phyloP scores from a whole-genome alignment of 2,113 vertebrate species.

The Burhinus oedicnemus region DNA sequence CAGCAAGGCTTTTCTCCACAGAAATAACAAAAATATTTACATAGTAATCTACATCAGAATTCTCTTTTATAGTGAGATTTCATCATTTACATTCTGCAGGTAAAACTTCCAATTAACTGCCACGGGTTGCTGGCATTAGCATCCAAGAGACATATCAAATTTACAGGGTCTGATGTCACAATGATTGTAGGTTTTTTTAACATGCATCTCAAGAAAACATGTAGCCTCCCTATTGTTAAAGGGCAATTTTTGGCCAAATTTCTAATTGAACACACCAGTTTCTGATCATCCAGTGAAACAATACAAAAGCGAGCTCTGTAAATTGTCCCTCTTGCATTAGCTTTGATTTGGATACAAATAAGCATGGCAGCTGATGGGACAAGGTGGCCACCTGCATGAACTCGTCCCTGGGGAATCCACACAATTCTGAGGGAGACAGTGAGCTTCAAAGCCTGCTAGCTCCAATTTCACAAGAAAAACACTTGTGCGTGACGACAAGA shows the following conservation, averaged over 20 bases:
- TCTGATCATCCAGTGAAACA: background rate
- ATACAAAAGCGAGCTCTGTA: background rate
- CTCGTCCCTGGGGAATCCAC: background rate
- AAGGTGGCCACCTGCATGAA: background rate
- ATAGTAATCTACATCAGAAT: conserved; percentile 3
- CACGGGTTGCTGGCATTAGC: background rate
- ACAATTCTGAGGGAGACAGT: background rate
- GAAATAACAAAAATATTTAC: conserved; percentile 64
- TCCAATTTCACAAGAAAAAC: background rate
- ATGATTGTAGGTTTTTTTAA: background rate
- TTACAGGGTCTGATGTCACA: background rate
- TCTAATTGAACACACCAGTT: background rate
- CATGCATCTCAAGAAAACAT: background rate
- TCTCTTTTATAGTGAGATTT: conserved; percentile 33
- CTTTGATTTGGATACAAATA: background rate
- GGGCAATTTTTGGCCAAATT: background rate
- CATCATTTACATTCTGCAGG: conserved; percentile 17
- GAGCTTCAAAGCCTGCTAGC: background rate
- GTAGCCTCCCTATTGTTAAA: background rate
- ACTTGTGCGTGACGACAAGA: too few species aligned
- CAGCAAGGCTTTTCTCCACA: conserved; percentile 21
- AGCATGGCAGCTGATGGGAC: background rate
- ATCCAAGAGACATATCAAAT: background rate
- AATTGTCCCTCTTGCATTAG: background rate
- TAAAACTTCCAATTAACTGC: conserved; percentile 38